Percentiles rank a stretch among this genome's conserved stretches.
Evolutionary conservation across 2,888 invertebrate genomes (phyloP).

Genomic region (Megalurothrips usitatus): DNA sequence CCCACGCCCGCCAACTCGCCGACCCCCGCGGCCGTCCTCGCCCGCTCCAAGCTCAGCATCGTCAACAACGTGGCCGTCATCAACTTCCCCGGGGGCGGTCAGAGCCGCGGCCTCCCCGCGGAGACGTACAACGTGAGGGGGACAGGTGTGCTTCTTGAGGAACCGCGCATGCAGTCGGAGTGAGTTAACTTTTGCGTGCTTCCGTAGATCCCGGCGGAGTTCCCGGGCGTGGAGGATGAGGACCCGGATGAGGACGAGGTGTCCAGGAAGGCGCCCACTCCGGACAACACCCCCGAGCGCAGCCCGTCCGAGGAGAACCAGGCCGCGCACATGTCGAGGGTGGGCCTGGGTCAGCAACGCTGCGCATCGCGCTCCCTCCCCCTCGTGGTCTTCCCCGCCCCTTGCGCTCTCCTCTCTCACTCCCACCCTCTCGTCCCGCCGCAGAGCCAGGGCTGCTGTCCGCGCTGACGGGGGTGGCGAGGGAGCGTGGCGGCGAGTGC

Average conservation of each 20-base stretch:
- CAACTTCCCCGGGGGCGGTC: background rate
- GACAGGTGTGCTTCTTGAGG: background rate
- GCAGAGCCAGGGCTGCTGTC: background rate
- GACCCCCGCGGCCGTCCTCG: background rate
- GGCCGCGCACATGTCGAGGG: background rate
- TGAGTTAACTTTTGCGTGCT: background rate
- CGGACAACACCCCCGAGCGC: constrained; percentile 7
- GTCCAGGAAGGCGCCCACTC: background rate
- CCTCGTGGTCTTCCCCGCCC: background rate
- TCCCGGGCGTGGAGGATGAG: background rate
- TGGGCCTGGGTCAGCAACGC: background rate
- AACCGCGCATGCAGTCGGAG: background rate
- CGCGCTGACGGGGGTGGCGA: background rate
- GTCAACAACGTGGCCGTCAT: background rate
- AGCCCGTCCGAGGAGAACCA: constrained; percentile 11
- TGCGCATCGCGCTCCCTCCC: background rate
- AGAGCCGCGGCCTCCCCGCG: background rate
- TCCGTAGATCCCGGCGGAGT: background rate
- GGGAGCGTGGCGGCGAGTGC: background rate
- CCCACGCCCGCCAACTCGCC: background rate
- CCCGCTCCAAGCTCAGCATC: background rate
- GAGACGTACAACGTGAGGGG: background rate
- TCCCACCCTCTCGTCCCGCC: background rate
- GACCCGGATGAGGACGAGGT: background rate
- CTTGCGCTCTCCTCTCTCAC: background rate